These are phyloP conservation scores for Hapalemur alaotrensis DNA, from an alignment of 2,797 vertebrate genomes.

Conservation along the genomic window DNA sequence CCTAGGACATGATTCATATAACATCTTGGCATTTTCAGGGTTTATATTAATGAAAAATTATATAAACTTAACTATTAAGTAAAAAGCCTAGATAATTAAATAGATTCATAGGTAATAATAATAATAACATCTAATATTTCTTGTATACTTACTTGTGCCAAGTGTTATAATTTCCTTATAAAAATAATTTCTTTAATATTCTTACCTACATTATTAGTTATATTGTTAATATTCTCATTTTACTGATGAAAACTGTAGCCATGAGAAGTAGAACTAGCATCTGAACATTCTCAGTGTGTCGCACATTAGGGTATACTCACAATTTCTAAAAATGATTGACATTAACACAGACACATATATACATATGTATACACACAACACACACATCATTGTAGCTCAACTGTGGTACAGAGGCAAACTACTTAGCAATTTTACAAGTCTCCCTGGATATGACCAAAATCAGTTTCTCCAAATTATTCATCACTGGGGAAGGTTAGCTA, in stretches of 20 bases:
- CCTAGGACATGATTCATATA: not conserved
- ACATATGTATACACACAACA: not conserved
- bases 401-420: not conserved
- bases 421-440: not conserved
- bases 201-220: not conserved
- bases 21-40: not conserved
- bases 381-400: not conserved
- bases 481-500: fast-evolving
- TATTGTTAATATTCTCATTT: not conserved
- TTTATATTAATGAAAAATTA: not conserved
- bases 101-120: not conserved
- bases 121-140: not conserved
- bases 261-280: not conserved
- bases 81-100: not conserved
- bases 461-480: not conserved
- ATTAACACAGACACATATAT: not conserved
- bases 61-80: not conserved
- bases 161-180: not conserved
- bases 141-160: not conserved
- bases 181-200: not conserved
- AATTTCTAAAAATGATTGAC: not conserved
- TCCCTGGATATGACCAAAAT: not conserved
- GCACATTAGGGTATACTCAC: not conserved
- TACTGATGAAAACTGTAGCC: not conserved
- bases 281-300: not conserved